Evolutionary conservation across 2,113 vertebrate genomes (phyloP).

Genomic region (Campylorhamphus procurvoides): DNA sequence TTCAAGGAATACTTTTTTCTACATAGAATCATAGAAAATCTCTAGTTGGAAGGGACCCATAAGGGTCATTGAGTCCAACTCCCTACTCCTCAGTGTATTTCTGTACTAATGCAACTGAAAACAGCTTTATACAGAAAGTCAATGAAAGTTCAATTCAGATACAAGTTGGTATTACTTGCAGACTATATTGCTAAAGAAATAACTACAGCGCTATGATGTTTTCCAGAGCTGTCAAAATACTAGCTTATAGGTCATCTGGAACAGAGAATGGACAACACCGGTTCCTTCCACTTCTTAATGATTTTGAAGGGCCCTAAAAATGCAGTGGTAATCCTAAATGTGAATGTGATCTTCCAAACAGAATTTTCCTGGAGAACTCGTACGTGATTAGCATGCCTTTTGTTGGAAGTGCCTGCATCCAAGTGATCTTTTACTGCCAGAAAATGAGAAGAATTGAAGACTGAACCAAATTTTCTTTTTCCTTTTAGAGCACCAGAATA

Average conservation of each 20-base stretch:
- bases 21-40: neutral
- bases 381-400: neutral
- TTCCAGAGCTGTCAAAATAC: neutral
- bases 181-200: neutral
- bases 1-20: neutral
- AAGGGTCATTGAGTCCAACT: neutral
- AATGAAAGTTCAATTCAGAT: neutral
- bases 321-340: neutral
- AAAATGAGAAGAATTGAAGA: neutral
- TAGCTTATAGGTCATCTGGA: neutral
- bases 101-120: neutral
- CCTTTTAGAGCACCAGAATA: neutral
- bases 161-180: neutral
- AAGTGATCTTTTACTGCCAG: neutral
- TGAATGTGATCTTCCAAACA: neutral
- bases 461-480: neutral
- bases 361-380: neutral
- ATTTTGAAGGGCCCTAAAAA: neutral
- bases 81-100: neutral
- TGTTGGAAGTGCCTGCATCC: neutral
- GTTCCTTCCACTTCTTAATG: neutral
- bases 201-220: neutral
- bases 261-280: neutral
- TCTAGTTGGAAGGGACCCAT: neutral
- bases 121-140: neutral